These are phyloP conservation scores for Dicycla oo DNA, from an alignment of 2,888 invertebrate genomes.

Conservation along the genomic window DNA sequence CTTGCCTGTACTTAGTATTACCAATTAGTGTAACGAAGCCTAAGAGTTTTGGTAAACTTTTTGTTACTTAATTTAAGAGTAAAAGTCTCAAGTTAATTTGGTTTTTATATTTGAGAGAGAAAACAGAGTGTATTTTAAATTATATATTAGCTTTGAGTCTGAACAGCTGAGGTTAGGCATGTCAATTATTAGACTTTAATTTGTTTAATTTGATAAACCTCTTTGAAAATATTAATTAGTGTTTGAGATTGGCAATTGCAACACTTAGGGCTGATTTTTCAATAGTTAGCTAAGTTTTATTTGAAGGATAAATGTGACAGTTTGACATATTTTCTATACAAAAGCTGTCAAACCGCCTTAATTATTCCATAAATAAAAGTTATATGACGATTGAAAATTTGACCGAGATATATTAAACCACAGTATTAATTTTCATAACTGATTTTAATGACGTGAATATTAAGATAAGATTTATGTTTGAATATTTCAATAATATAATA, in stretches of 20 bases:
- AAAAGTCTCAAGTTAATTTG: constrained; percentile 8
- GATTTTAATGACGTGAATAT: neutral
- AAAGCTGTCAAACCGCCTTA: too few species aligned
- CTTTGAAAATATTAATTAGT: constrained; percentile 33
- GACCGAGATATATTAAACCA: neutral
- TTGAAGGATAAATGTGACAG: too few species aligned
- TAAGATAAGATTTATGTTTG: neutral
- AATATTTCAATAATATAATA: neutral
- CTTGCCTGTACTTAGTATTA: constrained; percentile 30
- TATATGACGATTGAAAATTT: too few species aligned
- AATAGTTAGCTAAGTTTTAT: too few species aligned
- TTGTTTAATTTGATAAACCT: constrained; percentile 11
- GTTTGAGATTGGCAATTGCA: constrained; percentile 6
- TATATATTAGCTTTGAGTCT: constrained; percentile 15
- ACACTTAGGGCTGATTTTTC: too few species aligned
- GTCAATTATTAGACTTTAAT: constrained; percentile 1
- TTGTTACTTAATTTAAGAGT: constrained; percentile 6
- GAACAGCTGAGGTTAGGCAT: neutral
- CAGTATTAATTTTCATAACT: neutral
- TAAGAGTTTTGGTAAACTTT: neutral
- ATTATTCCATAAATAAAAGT: too few species aligned
- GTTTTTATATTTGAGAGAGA: constrained; percentile 15
- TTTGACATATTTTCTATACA: too few species aligned
- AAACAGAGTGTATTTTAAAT: neutral
- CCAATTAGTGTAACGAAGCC: constrained; percentile 29